These are phyloP conservation scores for Chorisops tibialis DNA, from an alignment of 2,888 invertebrate species.

Conservation along the genomic window DNA sequence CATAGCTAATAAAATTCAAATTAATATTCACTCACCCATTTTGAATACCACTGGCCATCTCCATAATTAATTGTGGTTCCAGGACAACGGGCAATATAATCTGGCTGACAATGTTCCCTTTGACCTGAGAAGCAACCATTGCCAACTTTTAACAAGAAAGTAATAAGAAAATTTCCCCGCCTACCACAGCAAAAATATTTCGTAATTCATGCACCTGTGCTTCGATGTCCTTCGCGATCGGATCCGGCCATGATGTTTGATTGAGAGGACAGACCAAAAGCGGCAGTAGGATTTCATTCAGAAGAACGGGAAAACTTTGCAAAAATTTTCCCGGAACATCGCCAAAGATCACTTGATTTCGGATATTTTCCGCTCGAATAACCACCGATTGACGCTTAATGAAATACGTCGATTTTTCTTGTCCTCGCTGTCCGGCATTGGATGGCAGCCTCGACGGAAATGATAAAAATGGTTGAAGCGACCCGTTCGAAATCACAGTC, in stretches of 20 bases:
- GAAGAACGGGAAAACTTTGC: slow-evolving; percentile 65
- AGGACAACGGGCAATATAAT: slow-evolving; percentile 85
- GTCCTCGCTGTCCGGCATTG: slow-evolving; percentile 30
- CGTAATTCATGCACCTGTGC: slow-evolving; percentile 67
- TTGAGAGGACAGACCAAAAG: slow-evolving; percentile 67
- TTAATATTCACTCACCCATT: slow-evolving; percentile 47
- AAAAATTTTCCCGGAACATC: slow-evolving; percentile 72
- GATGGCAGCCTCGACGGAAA: slow-evolving; percentile 42
- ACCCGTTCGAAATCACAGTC: slow-evolving; percentile 51
- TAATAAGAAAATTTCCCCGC: too few species aligned
- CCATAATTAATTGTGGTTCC: slow-evolving; percentile 65
- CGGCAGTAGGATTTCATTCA: slow-evolving; percentile 72
- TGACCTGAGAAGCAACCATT: slow-evolving; percentile 41
- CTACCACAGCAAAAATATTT: slow-evolving; percentile 63
- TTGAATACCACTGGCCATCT: slow-evolving; percentile 56
- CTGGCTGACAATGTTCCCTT: slow-evolving; percentile 81
- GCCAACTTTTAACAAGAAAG: too few species aligned
- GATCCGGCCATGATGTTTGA: slow-evolving; percentile 68
- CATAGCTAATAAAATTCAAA: background rate
- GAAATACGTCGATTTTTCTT: slow-evolving; percentile 56
- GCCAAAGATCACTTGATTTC: slow-evolving; percentile 60
- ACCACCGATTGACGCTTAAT: slow-evolving; percentile 52
- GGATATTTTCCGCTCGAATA: slow-evolving; percentile 50
- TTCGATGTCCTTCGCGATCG: slow-evolving; percentile 67
- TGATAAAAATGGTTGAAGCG: slow-evolving; percentile 53